Percentiles rank a stretch among this genome's conserved stretches.
phyloP scores from a whole-genome alignment of 2,888 invertebrate genomes.

The Agrilus mali region DNA sequence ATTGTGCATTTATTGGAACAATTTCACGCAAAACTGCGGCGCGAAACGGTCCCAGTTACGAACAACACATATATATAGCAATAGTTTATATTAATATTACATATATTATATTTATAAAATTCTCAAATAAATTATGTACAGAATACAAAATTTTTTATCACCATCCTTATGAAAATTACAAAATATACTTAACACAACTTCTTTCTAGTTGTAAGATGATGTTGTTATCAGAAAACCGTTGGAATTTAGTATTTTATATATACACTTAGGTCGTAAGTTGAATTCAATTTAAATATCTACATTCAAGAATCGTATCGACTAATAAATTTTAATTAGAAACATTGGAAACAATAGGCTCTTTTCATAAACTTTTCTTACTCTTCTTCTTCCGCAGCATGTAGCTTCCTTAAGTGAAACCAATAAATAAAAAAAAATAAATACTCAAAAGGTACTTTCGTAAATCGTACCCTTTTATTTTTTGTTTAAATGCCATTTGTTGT shows the following conservation, averaged over 20 bases:
- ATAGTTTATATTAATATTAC: slow-evolving; percentile 23
- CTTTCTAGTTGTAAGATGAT: slow-evolving; percentile 11
- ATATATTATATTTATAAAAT: slow-evolving; percentile 31
- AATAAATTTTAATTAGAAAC: too few species aligned
- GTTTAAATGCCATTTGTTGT: too few species aligned
- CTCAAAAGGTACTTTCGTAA: too few species aligned
- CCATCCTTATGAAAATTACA: slow-evolving; percentile 23
- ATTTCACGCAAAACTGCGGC: neutral
- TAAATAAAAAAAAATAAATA: too few species aligned
- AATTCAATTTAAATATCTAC: slow-evolving; percentile 21
- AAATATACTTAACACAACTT: slow-evolving; percentile 24
- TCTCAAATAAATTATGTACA: slow-evolving; percentile 32
- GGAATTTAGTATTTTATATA: slow-evolving; percentile 22
- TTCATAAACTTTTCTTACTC: neutral
- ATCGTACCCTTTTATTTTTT: too few species aligned
- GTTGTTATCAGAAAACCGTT: slow-evolving; percentile 17
- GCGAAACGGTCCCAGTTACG: slow-evolving; percentile 8
- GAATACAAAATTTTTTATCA: slow-evolving; percentile 28
- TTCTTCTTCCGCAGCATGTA: neutral
- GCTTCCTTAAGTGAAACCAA: slow-evolving; percentile 2
- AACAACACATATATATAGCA: slow-evolving; percentile 24
- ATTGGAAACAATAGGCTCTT: too few species aligned
- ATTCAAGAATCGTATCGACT: too few species aligned
- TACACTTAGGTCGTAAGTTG: slow-evolving; percentile 25
- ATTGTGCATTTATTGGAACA: slow-evolving; percentile 12